Conservation (phyloP, 2,113 vertebrate species). For the Myiozetetes cayanensis region DNA sequence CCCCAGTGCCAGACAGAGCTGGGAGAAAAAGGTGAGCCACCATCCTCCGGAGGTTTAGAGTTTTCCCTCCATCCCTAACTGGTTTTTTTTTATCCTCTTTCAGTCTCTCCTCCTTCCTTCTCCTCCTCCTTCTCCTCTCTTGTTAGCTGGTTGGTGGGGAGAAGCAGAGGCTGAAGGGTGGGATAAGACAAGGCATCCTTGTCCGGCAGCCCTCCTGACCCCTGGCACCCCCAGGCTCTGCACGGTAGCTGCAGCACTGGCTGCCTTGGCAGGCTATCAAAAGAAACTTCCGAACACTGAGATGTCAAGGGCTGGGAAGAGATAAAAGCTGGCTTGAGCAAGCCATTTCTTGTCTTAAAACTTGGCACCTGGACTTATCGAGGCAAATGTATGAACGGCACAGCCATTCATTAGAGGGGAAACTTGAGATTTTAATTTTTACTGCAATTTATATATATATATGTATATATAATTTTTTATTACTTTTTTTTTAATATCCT, state of each 20-base stretch:
- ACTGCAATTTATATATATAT: not conserved
- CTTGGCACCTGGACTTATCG: not conserved
- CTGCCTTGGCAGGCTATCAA: not conserved
- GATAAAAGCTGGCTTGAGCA: slow-evolving; percentile 24
- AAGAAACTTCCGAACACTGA: not conserved
- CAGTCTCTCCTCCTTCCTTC: not conserved
- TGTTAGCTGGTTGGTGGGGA: not conserved
- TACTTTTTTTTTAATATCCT: not conserved
- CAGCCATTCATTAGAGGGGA: not conserved
- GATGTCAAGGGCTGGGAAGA: not conserved
- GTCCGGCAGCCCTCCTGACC: not conserved
- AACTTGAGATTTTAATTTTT: not conserved
- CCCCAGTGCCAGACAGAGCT: not conserved
- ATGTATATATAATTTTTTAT: not conserved
- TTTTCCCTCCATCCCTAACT: slow-evolving; percentile 53
- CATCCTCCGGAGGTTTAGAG: not conserved
- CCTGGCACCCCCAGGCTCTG: not conserved
- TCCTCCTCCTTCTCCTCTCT: not conserved
- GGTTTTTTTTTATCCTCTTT: not conserved
- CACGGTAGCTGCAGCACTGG: not conserved
- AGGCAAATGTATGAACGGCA: not conserved
- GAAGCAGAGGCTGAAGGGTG: not conserved
- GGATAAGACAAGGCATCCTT: slow-evolving; percentile 43
- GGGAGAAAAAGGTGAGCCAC: slow-evolving; percentile 8
- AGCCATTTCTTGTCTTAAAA: slow-evolving; percentile 31